Conservation (phyloP, 2,113 vertebrate genomes). For the Platysteira castanea region DNA sequence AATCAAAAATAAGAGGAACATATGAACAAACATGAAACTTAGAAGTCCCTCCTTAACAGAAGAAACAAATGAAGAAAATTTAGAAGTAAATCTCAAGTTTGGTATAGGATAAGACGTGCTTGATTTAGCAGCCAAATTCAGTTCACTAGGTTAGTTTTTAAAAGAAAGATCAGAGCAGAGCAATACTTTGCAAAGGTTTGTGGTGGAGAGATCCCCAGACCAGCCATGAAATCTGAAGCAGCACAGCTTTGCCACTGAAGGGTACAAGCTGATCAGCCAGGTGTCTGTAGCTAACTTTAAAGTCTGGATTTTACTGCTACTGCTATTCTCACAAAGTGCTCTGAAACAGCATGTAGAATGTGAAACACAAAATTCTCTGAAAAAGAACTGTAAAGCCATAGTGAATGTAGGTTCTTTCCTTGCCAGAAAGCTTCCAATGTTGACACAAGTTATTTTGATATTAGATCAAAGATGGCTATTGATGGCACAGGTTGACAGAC, state of each 20-base stretch:
- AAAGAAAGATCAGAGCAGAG: background rate
- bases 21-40: background rate
- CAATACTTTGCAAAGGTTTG: background rate
- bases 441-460: background rate
- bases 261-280: background rate
- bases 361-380: background rate
- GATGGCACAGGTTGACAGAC: background rate
- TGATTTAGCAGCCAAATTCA: background rate
- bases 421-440: background rate
- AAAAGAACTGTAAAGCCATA: background rate
- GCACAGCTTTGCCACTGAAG: background rate
- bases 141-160: background rate
- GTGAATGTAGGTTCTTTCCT: background rate
- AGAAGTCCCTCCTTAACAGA: background rate
- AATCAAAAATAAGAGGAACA: background rate
- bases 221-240: background rate
- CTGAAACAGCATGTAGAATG: background rate
- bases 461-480: background rate
- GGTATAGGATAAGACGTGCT: background rate
- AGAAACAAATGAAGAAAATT: background rate
- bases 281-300: background rate
- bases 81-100: background rate
- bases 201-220: background rate
- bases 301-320: background rate
- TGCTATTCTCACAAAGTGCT: background rate